Percentiles rank a stretch among this genome's conserved stretches.
phyloP scores from a whole-genome alignment of 2,888 invertebrate species.

The Eugnorisma glareosa region DNA sequence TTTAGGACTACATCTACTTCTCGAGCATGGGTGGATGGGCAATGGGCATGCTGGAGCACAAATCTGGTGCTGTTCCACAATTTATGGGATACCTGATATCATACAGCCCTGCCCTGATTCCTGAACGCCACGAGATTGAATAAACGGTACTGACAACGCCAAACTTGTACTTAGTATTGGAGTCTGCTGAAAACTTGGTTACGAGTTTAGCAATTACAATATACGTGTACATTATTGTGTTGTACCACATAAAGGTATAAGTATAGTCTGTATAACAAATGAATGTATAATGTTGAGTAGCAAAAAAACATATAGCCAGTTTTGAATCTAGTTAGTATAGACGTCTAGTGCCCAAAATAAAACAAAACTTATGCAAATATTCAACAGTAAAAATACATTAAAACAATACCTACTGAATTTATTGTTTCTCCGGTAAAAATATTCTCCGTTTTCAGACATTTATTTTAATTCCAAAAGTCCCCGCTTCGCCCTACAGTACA shows the following conservation, averaged over 20 bases:
- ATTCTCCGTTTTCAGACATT: neutral
- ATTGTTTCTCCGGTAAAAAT: neutral
- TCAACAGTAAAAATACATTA: neutral
- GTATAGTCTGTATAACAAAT: neutral
- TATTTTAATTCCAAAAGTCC: neutral
- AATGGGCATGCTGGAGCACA: no score
- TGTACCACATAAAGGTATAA: no score
- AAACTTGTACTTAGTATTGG: no score
- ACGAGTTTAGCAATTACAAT: no score
- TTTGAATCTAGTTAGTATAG: neutral
- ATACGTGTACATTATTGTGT: no score
- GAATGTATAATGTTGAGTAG: neutral
- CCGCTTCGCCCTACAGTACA: neutral
- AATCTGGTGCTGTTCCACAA: no score
- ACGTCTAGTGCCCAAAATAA: neutral
- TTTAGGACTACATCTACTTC: no score
- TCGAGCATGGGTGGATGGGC: no score
- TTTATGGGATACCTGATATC: no score
- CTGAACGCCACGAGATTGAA: no score
- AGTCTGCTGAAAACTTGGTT: neutral
- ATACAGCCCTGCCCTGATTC: no score
- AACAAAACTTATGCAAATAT: neutral
- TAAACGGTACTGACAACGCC: no score
- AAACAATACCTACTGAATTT: neutral
- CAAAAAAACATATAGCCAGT: neutral